Evolutionary conservation across 2,888 invertebrate species (phyloP), one percentile per base, ranked within the genome.

Genomic region (Pammene aurita): DNA sequence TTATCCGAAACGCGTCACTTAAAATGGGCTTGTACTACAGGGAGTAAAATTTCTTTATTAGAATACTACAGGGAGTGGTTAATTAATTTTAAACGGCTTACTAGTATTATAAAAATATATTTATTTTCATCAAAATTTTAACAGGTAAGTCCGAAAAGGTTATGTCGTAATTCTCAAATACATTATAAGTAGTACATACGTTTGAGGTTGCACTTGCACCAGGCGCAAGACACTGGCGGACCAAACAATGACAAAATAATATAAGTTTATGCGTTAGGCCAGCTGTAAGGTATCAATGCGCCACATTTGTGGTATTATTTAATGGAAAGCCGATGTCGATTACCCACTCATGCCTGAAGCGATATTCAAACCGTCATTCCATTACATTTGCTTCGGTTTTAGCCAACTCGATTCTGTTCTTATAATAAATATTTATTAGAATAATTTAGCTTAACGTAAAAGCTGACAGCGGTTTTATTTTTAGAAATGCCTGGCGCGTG

Each of bases 231-330:
- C 44, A 9, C 9, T 18, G 50, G 13, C 13, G 14, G 14, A 46
- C 35, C 46, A 60, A 48, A 60, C 48, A 60, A 60, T 60, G 60
- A 48, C 62, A 62, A 62, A 62, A 57, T 48, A 68, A 58, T 42
- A 57, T 58, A 54, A 54, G 67, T 63, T 65, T 64, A 14, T 71
- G 9, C 42, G 68, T 75, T 75, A 61, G 16, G 70, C 71, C 67
- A 4, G 67, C 68, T 35, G 35, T 50, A 70, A 62, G 72, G 66
- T 62, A 73, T 72, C 70, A 71, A 75, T 72, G 72, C 69, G 72
- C 75, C 73, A 77, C 72, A 72, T 74, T 75, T 76, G 69, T n/a
- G 69, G 69, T 69, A 55, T 60, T 69, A 67, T 58, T 69, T 69
- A 60, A 60, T 69, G 64, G 65, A 69, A 60, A 69, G 69, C 46